Evolutionary conservation across 2,888 invertebrate genomes (phyloP).

Genomic region (Hirtodrosophila trivittata): DNA sequence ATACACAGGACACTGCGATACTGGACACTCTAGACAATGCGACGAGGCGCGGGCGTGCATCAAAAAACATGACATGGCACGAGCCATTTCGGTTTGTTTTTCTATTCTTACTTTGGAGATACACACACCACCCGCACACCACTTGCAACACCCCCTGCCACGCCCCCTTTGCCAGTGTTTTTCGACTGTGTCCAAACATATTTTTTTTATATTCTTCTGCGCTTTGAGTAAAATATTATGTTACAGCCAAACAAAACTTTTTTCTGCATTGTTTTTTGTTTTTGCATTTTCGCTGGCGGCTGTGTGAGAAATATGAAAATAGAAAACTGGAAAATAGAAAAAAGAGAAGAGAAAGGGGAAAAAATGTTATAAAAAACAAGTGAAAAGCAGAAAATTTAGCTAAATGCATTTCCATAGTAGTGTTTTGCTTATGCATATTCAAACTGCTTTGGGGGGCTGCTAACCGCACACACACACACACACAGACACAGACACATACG

Average conservation of each 20-base stretch:
- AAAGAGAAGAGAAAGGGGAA: neutral
- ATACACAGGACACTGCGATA: constrained; percentile 26
- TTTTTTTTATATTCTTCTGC: constrained; percentile 55
- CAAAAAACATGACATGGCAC: constrained; percentile 75
- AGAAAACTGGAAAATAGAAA: constrained; percentile 6
- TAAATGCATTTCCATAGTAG: constrained; percentile 65
- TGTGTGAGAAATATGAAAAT: constrained; percentile 4
- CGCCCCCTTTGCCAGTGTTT: constrained; percentile 6
- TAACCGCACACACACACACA: constrained; percentile 56
- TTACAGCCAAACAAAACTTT: constrained; percentile 58
- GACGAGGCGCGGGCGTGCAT: constrained; percentile 55
- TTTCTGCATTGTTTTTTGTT: no score
- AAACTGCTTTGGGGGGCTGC: constrained; percentile 42
- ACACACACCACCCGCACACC: neutral
- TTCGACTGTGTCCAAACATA: constrained; percentile 54
- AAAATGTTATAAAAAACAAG: constrained; percentile 2
- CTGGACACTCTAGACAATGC: constrained; percentile 18
- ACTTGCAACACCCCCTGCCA: neutral
- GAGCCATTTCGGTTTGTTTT: constrained; percentile 75
- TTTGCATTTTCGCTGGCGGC: constrained; percentile 51
- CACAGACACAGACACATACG: constrained; percentile 46
- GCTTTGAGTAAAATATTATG: constrained; percentile 76
- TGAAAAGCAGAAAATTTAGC: constrained; percentile 47
- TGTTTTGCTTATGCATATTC: constrained; percentile 68
- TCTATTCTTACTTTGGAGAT: constrained; percentile 51